Evolutionary conservation across 1,140 invertebrate genomes (phyloP).

Genomic region (Ceratitis capitata): DNA sequence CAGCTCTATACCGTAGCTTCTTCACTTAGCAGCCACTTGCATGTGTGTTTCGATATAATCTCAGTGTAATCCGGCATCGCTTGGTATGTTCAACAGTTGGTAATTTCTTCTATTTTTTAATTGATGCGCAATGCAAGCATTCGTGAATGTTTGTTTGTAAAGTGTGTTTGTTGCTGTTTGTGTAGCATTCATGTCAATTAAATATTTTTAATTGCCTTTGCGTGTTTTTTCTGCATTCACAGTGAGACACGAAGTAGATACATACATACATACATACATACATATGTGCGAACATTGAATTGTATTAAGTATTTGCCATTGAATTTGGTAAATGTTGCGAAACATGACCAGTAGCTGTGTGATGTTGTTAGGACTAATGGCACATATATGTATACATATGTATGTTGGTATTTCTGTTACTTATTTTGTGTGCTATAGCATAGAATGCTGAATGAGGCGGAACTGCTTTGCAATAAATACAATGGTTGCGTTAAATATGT

Average conservation of each 20-base stretch:
- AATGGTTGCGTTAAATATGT: neutral
- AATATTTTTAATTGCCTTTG: slow-evolving; percentile 36
- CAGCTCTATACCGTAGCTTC: neutral
- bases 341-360: slow-evolving; percentile 20
- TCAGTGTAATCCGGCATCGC: neutral
- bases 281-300: too few relatives aligned
- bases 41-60: slow-evolving; percentile 20
- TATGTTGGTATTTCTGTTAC: neutral
- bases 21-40: slow-evolving; percentile 3
- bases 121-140: too few relatives aligned
- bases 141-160: neutral
- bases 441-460: neutral
- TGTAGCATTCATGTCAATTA: slow-evolving; percentile 14
- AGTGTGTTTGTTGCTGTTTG: neutral
- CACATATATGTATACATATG: neutral
- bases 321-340: neutral
- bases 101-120: neutral
- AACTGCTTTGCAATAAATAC: neutral
- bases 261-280: too few relatives aligned
- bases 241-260: neutral
- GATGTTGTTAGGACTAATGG: neutral
- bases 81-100: neutral
- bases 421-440: neutral
- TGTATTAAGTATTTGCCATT: neutral
- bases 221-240: slow-evolving; percentile 25